Conservation (phyloP, 2,888 invertebrate species). For the Steinernema carpocapsae region DNA sequence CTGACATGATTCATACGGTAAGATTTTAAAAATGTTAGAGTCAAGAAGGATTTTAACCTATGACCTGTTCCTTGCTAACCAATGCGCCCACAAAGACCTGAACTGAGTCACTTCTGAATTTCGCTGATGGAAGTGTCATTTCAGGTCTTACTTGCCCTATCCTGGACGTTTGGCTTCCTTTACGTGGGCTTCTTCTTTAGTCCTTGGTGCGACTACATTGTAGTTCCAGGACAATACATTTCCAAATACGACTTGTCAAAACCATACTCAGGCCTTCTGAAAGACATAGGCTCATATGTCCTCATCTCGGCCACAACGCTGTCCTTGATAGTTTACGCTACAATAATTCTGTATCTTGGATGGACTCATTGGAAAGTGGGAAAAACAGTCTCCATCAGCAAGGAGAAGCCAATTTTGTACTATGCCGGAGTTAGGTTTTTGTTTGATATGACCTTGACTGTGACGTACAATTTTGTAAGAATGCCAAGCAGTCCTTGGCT, state of each 20-base stretch:
- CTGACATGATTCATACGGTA: not conserved
- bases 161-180: not conserved
- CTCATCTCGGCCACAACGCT: not conserved
- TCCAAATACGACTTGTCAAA: not conserved
- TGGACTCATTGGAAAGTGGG: not conserved
- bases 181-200: not conserved
- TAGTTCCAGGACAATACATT: slow-evolving; percentile 6
- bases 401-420: not conserved
- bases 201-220: slow-evolving; percentile 25
- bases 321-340: not conserved
- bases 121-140: too few relatives aligned
- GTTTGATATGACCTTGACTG: slow-evolving; percentile 23
- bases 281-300: not conserved
- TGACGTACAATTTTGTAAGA: slow-evolving; percentile 1
- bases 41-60: not conserved
- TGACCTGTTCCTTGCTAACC: too few relatives aligned
- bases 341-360: not conserved
- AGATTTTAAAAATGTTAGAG: not conserved
- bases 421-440: not conserved
- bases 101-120: too few relatives aligned
- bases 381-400: not conserved
- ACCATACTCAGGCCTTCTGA: not conserved
- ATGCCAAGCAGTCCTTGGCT: not conserved
- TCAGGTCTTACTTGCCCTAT: not conserved
- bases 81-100: too few relatives aligned